Evolutionary conservation across 2,888 invertebrate genomes (phyloP).

Genomic region (Scotopteryx bipunctaria): DNA sequence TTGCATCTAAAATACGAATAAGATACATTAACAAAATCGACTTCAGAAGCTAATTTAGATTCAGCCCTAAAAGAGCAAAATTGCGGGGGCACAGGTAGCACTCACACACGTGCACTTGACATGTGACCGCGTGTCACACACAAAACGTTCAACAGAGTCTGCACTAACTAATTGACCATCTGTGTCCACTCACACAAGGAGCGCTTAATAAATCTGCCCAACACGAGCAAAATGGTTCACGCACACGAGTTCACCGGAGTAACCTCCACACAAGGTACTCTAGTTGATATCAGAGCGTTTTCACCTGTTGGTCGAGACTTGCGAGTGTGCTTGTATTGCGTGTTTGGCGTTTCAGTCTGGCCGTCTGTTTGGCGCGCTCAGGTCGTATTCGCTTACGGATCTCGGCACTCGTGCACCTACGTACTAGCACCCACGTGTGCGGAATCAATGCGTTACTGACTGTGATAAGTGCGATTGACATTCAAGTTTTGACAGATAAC

Average conservation of each 20-base stretch:
- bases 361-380: conserved; percentile 74
- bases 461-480: conserved; percentile 71
- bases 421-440: conserved; percentile 60
- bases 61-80: conserved; percentile 73
- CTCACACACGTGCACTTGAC: conserved; percentile 68
- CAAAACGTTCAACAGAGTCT: conserved; percentile 60
- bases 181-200: conserved; percentile 57
- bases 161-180: conserved; percentile 28
- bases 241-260: conserved; percentile 65
- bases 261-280: conserved; percentile 75
- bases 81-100: conserved; percentile 76
- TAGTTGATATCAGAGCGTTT: conserved; percentile 72
- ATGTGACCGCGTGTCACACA: conserved; percentile 70
- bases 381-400: conserved; percentile 59
- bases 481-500: conserved; percentile 59
- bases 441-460: conserved; percentile 59
- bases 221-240: conserved; percentile 78
- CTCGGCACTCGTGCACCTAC: conserved; percentile 39
- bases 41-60: conserved; percentile 60
- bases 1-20: conserved; percentile 11
- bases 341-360: conserved; percentile 76
- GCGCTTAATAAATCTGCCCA: conserved; percentile 69
- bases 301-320: conserved; percentile 68
- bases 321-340: conserved; percentile 65
- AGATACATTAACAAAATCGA: conserved; percentile 50